phyloP scores from a whole-genome alignment of 2,113 vertebrate genomes.

The Fulica atra region DNA sequence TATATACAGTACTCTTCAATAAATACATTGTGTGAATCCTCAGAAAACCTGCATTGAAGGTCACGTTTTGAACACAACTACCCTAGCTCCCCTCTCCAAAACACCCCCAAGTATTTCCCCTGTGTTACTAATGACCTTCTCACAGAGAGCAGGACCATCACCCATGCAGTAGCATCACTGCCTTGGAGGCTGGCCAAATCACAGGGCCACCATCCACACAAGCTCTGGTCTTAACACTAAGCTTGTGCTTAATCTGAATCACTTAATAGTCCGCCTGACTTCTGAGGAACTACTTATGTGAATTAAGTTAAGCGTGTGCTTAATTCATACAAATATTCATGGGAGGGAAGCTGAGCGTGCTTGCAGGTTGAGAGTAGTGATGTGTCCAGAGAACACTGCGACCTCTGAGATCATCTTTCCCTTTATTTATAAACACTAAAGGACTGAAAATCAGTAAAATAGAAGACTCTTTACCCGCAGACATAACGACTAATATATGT shows the following conservation, averaged over 20 bases:
- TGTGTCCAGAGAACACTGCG: background rate
- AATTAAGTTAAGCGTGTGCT: background rate
- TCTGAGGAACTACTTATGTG: background rate
- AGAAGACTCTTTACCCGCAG: background rate
- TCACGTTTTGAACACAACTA: background rate
- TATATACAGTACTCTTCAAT: background rate
- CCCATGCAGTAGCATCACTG: background rate
- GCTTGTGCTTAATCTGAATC: background rate
- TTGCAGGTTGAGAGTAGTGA: background rate
- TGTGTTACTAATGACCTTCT: background rate
- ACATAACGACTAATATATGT: background rate
- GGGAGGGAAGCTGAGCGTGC: background rate
- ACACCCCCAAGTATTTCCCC: background rate
- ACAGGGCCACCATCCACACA: slow-evolving; percentile 4
- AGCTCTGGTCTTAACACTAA: background rate
- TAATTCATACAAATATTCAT: background rate
- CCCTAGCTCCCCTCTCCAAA: background rate
- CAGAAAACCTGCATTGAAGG: background rate
- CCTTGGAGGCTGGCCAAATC: background rate
- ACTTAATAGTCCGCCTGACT: background rate
- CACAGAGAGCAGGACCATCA: background rate
- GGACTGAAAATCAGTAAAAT: background rate
- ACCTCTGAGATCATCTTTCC: background rate
- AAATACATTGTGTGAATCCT: background rate
- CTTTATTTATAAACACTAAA: background rate